A percentile compares a stretch with the other conserved stretches of the same genome.
These are phyloP conservation scores for Tetrao urogallus DNA, from an alignment of 2,113 vertebrate species.

Conservation along the genomic window DNA sequence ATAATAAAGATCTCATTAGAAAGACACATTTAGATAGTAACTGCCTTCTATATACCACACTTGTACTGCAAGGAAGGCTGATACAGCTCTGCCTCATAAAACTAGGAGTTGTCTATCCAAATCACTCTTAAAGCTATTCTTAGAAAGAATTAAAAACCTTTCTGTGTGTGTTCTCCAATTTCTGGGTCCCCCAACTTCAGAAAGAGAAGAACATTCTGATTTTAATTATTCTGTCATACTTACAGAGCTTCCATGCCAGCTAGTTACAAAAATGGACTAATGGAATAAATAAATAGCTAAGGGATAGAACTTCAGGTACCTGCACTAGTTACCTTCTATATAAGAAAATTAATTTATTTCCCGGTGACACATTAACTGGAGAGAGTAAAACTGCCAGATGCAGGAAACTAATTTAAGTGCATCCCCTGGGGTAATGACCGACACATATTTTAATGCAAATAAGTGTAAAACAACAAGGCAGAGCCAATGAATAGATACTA, in stretches of 20 bases:
- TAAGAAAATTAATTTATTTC: background rate
- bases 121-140: background rate
- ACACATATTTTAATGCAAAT: background rate
- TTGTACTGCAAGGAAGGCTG: background rate
- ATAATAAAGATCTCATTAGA: background rate
- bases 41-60: background rate
- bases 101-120: background rate
- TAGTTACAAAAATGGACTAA: background rate
- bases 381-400: background rate
- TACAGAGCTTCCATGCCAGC: background rate
- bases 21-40: background rate
- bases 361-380: background rate
- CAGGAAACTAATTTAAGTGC: background rate
- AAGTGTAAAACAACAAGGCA: background rate
- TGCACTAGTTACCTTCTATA: background rate
- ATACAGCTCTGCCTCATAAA: background rate
- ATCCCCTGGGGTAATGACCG: background rate
- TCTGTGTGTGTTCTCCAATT: background rate
- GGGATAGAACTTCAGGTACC: background rate
- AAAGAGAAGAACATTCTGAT: background rate
- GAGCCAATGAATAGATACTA: constrained; percentile 18
- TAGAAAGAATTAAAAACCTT: background rate
- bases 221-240: background rate
- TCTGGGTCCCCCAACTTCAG: background rate
- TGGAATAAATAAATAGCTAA: background rate